phyloP scores from a whole-genome alignment of 2,888 invertebrate species.

The Pinctada fucata region DNA sequence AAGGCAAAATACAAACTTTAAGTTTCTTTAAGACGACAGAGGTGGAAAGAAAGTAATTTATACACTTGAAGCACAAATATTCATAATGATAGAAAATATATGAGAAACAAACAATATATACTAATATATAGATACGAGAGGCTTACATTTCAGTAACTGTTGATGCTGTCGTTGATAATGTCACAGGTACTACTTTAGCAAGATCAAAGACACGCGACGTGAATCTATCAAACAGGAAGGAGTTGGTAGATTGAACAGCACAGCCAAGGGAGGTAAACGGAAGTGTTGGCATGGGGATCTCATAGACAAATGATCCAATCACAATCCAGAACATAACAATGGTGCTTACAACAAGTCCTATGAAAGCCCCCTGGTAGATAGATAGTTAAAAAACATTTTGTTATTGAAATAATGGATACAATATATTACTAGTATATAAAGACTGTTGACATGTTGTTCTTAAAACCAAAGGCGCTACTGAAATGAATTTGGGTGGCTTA shows the following conservation, averaged over 20 bases:
- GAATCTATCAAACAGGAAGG: constrained; percentile 30
- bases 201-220: constrained; percentile 16
- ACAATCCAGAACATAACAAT: constrained; percentile 57
- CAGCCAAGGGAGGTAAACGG: constrained; percentile 56
- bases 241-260: constrained; percentile 23
- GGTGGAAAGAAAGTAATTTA: no score
- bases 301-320: constrained; percentile 56
- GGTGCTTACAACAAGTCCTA: constrained; percentile 52
- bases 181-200: neutral
- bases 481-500: no score
- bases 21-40: no score
- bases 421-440: neutral
- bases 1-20: no score
- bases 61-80: no score
- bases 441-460: neutral
- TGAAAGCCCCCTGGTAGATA: constrained; percentile 50
- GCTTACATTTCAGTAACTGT: constrained; percentile 26
- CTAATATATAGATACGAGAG: neutral
- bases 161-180: constrained; percentile 1
- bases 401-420: neutral
- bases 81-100: no score
- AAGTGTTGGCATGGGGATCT: constrained; percentile 54
- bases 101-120: no score
- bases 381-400: neutral
- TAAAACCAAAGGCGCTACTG: no score